Percentiles rank a stretch among this genome's conserved stretches.
Conservation (phyloP, 2,888 invertebrate species). For the Cephus pulcher region DNA sequence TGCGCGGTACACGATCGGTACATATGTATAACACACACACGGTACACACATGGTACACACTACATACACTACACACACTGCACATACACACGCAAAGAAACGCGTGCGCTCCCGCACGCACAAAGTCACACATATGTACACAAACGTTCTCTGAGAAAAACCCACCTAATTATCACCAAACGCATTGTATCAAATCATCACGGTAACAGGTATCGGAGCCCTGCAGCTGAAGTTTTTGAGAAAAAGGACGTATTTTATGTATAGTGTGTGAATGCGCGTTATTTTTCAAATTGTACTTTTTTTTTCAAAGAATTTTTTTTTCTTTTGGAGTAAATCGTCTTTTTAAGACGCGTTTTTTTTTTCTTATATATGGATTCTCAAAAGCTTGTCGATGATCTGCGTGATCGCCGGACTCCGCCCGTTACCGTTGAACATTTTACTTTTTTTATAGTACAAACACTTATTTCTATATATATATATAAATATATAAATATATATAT, state of each 20-base stretch:
- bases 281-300: background rate
- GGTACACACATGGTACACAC: too few species aligned
- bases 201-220: constrained; percentile 31
- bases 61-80: too few species aligned
- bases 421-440: constrained; percentile 43
- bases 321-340: background rate
- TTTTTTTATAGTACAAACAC: constrained; percentile 64
- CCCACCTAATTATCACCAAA: constrained; percentile 42
- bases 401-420: background rate
- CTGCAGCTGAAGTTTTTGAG: constrained; percentile 26
- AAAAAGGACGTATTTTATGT: constrained; percentile 9
- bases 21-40: background rate
- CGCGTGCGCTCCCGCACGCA: background rate
- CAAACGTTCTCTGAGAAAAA: constrained; percentile 28
- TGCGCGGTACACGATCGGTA: background rate
- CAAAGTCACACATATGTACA: background rate
- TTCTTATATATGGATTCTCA: background rate
- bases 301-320: background rate
- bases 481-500: constrained; percentile 40
- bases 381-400: background rate
- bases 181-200: constrained; percentile 44
- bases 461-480: constrained; percentile 59
- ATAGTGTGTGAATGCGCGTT: background rate
- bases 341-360: background rate
- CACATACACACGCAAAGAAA: background rate